phyloP scores from a whole-genome alignment of 2,888 invertebrate genomes.

The Biston betularia region DNA sequence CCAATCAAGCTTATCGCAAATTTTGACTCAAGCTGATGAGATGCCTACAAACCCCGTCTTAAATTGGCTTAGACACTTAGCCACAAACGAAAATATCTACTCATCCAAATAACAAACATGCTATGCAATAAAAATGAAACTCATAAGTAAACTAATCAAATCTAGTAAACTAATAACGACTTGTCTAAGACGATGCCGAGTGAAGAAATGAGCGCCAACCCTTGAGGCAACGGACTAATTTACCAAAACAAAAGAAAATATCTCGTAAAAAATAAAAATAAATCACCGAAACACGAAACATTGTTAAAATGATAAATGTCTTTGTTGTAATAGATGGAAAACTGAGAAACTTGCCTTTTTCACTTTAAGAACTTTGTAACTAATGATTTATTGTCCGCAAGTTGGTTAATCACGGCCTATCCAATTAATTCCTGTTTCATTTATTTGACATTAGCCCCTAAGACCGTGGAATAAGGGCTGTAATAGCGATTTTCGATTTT shows the following conservation, averaged over 20 bases:
- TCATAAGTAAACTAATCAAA: neutral
- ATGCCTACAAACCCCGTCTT: neutral
- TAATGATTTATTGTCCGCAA: constrained; percentile 22
- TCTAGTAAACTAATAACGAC: neutral
- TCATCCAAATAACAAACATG: neutral
- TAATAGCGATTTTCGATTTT: neutral
- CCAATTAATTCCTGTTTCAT: constrained; percentile 23
- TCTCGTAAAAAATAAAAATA: constrained; percentile 9
- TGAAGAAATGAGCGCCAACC: constrained; percentile 1
- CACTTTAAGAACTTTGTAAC: constrained; percentile 13
- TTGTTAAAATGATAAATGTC: constrained; percentile 23
- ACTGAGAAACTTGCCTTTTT: constrained; percentile 30
- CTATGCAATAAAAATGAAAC: neutral
- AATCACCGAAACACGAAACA: constrained; percentile 13
- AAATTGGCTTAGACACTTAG: constrained; percentile 6
- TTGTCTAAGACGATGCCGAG: constrained; percentile 3
- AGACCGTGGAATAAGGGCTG: neutral
- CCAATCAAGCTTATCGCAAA: neutral
- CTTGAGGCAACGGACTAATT: neutral
- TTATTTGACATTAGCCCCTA: constrained; percentile 6
- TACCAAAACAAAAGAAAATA: constrained; percentile 3
- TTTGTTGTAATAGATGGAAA: constrained; percentile 16
- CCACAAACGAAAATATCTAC: neutral
- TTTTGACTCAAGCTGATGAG: neutral
- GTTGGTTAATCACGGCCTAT: constrained; percentile 15